Conservation (phyloP, 1,140 invertebrate genomes). For the Rhyacophila brunnea region DNA sequence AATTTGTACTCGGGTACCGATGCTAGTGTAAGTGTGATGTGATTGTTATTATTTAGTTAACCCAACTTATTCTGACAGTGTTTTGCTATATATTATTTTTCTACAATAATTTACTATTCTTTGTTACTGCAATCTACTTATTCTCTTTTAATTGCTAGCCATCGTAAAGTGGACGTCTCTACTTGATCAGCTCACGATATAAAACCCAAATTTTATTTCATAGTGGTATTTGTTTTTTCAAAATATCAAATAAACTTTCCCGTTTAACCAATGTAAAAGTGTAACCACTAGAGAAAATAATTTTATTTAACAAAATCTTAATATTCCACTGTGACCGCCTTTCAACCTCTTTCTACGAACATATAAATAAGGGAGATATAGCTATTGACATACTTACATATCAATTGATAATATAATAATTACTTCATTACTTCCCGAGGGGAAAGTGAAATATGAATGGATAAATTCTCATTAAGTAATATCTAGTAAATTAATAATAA, state of each 20-base stretch:
- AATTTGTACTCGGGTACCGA: constrained; percentile 5
- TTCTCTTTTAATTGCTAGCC: neutral
- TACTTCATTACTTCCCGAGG: too few species aligned
- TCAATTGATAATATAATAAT: too few species aligned
- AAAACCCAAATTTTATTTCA: neutral
- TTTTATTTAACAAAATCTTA: too few species aligned
- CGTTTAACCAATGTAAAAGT: too few species aligned
- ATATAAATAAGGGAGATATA: too few species aligned
- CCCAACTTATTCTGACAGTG: neutral
- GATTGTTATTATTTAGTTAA: neutral
- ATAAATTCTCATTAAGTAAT: too few species aligned
- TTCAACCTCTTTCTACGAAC: too few species aligned
- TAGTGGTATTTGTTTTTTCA: neutral
- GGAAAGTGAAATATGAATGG: too few species aligned
- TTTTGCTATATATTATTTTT: neutral
- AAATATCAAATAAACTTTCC: neutral
- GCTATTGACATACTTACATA: too few species aligned
- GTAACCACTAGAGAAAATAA: too few species aligned
- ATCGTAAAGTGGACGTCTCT: neutral
- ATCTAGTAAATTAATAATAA: too few species aligned
- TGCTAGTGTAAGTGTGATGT: constrained; percentile 1
- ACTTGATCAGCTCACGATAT: neutral
- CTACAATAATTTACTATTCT: neutral
- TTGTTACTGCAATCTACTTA: neutral
- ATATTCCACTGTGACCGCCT: too few species aligned